phyloP scores from a whole-genome alignment of 2,113 vertebrate species.

The Cephalopterus ornatus region DNA sequence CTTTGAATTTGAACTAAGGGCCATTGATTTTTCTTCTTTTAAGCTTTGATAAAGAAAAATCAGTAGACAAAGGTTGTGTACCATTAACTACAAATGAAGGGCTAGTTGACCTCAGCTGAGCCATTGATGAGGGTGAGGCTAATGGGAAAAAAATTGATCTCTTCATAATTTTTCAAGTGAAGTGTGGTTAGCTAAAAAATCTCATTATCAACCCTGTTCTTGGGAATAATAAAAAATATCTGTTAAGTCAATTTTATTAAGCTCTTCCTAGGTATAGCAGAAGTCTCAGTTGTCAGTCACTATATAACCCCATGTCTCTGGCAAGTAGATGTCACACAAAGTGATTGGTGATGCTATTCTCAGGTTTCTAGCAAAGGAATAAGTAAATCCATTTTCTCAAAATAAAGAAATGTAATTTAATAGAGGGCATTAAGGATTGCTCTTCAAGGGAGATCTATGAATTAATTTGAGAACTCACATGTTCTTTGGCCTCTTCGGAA shows the following conservation, averaged over 20 bases:
- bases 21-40: conserved; percentile 47
- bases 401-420: conserved; percentile 56
- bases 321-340: conserved; percentile 27
- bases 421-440: conserved; percentile 35
- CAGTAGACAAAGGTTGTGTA: conserved; percentile 28
- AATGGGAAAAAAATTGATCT: conserved; percentile 67
- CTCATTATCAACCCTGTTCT: conserved; percentile 42
- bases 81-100: conserved; percentile 46
- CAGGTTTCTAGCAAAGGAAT: conserved; percentile 38
- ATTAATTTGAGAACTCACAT: conserved; percentile 21
- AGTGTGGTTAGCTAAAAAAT: conserved; percentile 57
- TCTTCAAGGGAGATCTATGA: background rate
- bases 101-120: conserved; percentile 50
- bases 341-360: conserved; percentile 62
- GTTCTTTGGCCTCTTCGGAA: background rate
- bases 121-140: conserved; percentile 52
- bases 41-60: conserved; percentile 43
- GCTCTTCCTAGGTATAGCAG: conserved; percentile 1
- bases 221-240: conserved; percentile 36
- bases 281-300: conserved; percentile 33
- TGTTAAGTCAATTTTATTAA: conserved; percentile 46
- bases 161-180: conserved; percentile 65
- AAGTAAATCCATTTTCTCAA: conserved; percentile 63
- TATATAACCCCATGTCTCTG: background rate
- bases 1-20: conserved; percentile 58